Conservation (phyloP, 2,113 vertebrate species). For the Oenanthe melanoleuca region DNA sequence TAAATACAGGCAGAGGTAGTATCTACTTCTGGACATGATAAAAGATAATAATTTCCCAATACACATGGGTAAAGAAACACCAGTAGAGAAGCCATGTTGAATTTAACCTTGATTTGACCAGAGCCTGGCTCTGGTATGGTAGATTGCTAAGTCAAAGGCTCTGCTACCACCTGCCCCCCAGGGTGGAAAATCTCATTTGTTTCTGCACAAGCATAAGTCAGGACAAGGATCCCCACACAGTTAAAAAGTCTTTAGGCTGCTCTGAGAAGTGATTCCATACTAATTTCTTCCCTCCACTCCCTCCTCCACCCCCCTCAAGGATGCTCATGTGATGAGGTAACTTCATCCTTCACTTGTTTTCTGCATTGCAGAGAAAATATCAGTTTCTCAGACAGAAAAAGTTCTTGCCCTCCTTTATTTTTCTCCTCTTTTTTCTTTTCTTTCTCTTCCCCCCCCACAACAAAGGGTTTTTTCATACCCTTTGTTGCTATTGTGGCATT, state of each 20-base stretch:
- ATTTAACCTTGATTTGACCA: conserved; percentile 16
- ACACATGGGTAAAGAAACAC: background rate
- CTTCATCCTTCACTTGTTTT: conserved; percentile 65
- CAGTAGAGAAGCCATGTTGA: background rate
- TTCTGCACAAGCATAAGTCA: conserved; percentile 7
- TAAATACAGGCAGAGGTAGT: background rate
- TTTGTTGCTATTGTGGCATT: background rate
- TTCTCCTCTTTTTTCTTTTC: background rate
- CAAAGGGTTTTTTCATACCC: background rate
- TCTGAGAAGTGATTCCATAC: conserved; percentile 21
- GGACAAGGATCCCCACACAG: background rate
- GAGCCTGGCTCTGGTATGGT: background rate
- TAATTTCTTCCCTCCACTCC: background rate
- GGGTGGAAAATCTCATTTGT: background rate
- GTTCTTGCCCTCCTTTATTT: background rate
- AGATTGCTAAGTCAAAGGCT: background rate
- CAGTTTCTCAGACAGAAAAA: background rate
- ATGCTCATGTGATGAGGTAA: conserved; percentile 49
- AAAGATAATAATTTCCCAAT: conserved; percentile 3
- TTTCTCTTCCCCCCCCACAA: rapidly evolving
- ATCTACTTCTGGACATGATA: background rate
- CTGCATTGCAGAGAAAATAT: conserved; percentile 48
- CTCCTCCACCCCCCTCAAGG: background rate
- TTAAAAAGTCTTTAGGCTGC: background rate
- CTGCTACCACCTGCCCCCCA: background rate